A percentile compares a stretch with the other conserved stretches of the same genome.
These are phyloP conservation scores for Egretta garzetta DNA, from an alignment of 2,113 vertebrate genomes.

Conservation along the genomic window DNA sequence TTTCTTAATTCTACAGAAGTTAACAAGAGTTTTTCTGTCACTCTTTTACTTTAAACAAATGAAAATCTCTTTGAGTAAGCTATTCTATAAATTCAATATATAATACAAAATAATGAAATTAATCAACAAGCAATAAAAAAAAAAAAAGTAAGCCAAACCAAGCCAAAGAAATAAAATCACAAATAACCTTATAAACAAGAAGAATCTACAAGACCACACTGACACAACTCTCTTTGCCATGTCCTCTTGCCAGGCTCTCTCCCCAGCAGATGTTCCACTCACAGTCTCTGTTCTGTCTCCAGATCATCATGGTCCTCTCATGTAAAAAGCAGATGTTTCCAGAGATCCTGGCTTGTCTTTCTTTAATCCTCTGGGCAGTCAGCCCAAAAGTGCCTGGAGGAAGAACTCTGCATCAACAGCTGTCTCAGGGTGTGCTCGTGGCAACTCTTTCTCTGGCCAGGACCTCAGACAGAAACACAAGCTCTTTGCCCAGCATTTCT, in stretches of 20 bases:
- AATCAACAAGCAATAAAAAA: neutral
- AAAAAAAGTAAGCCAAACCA: neutral
- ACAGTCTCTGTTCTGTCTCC: neutral
- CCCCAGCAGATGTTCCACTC: neutral
- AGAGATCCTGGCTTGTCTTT: neutral
- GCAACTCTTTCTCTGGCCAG: neutral
- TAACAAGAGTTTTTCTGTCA: neutral
- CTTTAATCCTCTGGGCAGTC: neutral
- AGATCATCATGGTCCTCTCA: neutral
- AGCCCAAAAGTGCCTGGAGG: neutral
- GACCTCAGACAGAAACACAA: neutral
- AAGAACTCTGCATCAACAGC: neutral
- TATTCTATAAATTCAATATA: neutral
- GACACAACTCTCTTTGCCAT: neutral
- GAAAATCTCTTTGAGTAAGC: no score
- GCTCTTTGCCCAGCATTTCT: neutral
- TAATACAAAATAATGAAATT: neutral
- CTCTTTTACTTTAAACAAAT: neutral
- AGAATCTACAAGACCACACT: neutral
- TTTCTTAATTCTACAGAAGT: neutral
- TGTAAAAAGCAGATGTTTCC: neutral
- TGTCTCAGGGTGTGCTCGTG: neutral
- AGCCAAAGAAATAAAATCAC: neutral
- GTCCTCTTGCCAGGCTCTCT: neutral
- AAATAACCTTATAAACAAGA: neutral